Percentiles rank a stretch among this genome's conserved stretches.
Conservation (phyloP, 1,140 invertebrate genomes). For the Drosophila athabasca region DNA sequence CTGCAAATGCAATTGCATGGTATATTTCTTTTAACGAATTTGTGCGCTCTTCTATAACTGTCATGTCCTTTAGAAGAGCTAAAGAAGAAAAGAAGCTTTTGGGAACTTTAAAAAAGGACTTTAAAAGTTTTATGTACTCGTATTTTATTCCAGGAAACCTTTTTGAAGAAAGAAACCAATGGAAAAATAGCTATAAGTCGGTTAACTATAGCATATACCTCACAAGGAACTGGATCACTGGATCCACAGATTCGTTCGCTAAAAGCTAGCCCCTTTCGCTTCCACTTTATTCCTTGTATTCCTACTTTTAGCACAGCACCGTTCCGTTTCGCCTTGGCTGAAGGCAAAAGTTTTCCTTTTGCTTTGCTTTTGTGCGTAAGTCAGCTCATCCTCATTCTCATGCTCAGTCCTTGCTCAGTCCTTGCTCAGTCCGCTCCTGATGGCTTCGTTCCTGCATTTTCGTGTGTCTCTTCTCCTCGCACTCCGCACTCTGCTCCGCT, state of each 20-base stretch:
- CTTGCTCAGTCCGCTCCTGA: slow-evolving; percentile 1
- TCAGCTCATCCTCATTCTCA: slow-evolving; percentile 6
- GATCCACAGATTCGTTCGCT: no score
- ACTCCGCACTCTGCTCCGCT: slow-evolving; percentile 15
- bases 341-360: slow-evolving; percentile 28
- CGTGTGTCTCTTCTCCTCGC: background rate
- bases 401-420: slow-evolving; percentile 5
- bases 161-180: no score
- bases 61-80: background rate
- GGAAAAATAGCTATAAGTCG: no score
- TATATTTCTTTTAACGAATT: slow-evolving; percentile 11
- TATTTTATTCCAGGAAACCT: no score
- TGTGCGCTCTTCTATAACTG: background rate
- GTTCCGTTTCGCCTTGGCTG: slow-evolving; percentile 5
- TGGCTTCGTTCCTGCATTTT: background rate
- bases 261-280: background rate
- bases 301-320: background rate
- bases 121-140: accelerated
- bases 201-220: no score
- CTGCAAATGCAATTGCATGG: slow-evolving; percentile 10
- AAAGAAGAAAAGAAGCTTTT: no score
- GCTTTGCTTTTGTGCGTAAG: slow-evolving; percentile 41
- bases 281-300: background rate
- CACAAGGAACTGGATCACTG: no score
- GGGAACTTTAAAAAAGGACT: no score